Conservation (phyloP, 2,113 vertebrate genomes). For the Diphyllodes magnificus region DNA sequence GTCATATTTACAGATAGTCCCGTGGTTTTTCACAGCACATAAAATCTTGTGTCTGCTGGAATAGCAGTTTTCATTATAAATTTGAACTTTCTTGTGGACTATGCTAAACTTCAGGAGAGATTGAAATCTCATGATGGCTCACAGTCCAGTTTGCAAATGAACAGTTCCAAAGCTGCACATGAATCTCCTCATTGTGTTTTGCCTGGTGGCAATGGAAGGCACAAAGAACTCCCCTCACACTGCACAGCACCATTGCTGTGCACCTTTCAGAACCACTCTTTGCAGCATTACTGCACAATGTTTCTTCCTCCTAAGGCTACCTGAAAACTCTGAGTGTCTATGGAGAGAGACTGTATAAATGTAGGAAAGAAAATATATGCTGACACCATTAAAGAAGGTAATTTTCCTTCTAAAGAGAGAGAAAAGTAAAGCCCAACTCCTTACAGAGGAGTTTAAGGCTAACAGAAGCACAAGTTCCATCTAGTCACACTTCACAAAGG, state of each 20-base stretch:
- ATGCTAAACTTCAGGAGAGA: background rate
- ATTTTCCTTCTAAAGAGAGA: background rate
- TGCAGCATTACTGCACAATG: background rate
- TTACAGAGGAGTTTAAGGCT: background rate
- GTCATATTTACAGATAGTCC: background rate
- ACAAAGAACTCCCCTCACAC: accelerated
- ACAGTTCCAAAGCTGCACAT: background rate
- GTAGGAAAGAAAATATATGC: background rate
- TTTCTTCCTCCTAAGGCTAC: background rate
- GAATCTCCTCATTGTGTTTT: background rate
- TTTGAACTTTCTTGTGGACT: background rate
- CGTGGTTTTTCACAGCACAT: background rate
- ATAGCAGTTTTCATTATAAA: background rate
- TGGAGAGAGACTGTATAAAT: background rate
- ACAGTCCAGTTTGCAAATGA: background rate
- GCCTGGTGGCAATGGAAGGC: background rate
- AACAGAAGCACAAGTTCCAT: background rate
- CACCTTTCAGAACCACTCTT: background rate
- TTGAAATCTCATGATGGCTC: background rate
- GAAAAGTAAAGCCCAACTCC: background rate
- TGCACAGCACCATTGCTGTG: background rate
- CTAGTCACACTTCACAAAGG: background rate
- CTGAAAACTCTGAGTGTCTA: background rate
- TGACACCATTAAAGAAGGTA: background rate
- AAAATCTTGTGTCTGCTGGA: background rate